Evolutionary conservation across 2,113 vertebrate genomes (phyloP).

Genomic region (Ciconia maguari): DNA sequence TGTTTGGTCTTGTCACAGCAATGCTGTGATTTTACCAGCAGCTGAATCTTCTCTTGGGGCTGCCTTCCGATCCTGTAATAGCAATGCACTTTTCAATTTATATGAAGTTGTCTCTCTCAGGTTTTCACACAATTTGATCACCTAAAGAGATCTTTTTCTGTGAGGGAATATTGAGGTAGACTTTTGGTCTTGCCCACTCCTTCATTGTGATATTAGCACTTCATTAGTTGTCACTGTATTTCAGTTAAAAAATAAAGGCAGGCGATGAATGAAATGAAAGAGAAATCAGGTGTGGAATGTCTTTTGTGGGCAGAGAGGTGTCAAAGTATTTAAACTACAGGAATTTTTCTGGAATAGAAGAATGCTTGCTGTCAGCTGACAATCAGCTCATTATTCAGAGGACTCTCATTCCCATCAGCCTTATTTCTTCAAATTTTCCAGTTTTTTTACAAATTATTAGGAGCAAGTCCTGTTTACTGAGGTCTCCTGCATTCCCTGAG

Average conservation of each 20-base stretch:
- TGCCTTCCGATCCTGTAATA: background rate
- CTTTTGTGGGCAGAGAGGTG: background rate
- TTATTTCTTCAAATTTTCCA: background rate
- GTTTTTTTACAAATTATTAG: background rate
- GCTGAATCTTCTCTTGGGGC: background rate
- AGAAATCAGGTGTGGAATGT: background rate
- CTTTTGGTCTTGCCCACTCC: background rate
- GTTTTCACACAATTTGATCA: background rate
- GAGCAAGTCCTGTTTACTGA: background rate
- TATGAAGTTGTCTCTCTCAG: background rate
- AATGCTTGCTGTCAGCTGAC: background rate
- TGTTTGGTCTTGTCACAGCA: background rate
- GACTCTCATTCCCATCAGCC: background rate
- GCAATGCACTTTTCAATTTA: background rate
- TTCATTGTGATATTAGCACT: background rate
- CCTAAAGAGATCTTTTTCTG: background rate
- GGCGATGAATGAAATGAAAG: background rate
- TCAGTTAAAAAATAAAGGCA: background rate
- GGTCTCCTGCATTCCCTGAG: accelerated
- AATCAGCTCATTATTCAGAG: background rate
- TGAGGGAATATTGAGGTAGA: background rate
- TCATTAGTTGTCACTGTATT: background rate
- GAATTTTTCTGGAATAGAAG: background rate
- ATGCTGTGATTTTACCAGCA: background rate
- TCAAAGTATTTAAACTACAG: background rate